Base-by-base conservation (phyloP, 2,113 vertebrate species). In the Trogon melanurus region DNA sequence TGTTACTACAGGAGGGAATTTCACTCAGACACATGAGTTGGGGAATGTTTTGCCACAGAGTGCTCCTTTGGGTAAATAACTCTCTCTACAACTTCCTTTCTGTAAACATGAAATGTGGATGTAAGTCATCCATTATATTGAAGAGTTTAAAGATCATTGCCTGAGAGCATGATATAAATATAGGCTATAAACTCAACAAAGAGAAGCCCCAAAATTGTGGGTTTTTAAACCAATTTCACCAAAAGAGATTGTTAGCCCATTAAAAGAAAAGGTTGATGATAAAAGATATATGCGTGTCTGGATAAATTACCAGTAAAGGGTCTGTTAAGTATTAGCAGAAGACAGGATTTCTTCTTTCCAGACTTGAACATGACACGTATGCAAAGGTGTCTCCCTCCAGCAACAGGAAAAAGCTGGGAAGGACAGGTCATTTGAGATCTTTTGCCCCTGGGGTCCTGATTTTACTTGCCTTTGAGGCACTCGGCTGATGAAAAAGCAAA, bases 261-360 rank as follows among this genome's bases (percentile, higher is more conserved):
- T 83, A 64, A 88, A 84, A 72, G 29, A 58, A 88, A 41, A 84
- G 16, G 19, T 17, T 66, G 29, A 12, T 74, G 54, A 57, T 58
- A 70, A 73, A 92, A 13, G 16, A 64, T 56, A 64, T 0, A 2
- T 27, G n/a, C 0, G 0, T 53, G 0, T 53, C 67, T 4, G 1
- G 29, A 56, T 51, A 83, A 76, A 67, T 30, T 44, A 45, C 26
- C 21, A 48, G 14, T 47, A 85, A 88, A 82, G 19, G n/a, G 5
- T 82, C 66, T 82, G 10, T 45, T 64, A 61, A 60, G 26, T 50
- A 38, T 79, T 75, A 70, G 57, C 14, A 85, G 50, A 76, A 21
- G 22, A 65, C 69, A 91, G 22, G 5, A 56, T 86, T 90, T 66
- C 32, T 79, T 71, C 56, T 48, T 85, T 13, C 29, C 23, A 67